These are phyloP conservation scores for Microctonus brassicae DNA, from an alignment of 2,888 invertebrate genomes.

Conservation along the genomic window DNA sequence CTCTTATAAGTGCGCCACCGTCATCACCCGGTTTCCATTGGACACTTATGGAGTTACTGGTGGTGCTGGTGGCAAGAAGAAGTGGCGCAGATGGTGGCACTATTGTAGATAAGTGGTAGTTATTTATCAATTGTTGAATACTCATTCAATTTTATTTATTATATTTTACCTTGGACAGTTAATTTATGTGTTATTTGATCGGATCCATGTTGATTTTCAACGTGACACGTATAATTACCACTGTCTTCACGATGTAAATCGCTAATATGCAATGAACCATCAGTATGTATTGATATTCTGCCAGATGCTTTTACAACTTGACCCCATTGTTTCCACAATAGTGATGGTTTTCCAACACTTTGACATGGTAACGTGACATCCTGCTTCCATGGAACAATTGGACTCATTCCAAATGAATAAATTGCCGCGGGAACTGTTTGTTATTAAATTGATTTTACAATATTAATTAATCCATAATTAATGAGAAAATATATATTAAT, in stretches of 20 bases:
- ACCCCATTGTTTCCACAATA: conserved; percentile 85
- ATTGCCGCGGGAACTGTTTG: conserved; percentile 69
- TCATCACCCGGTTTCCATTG: conserved; percentile 87
- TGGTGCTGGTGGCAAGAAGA: conserved; percentile 84
- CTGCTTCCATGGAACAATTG: conserved; percentile 84
- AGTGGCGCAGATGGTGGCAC: conserved; percentile 91
- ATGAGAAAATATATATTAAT: no score
- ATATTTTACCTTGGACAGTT: conserved; percentile 70
- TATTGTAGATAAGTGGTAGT: conserved; percentile 60
- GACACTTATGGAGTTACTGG: conserved; percentile 85
- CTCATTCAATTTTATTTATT: neutral
- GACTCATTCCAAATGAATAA: conserved; percentile 67
- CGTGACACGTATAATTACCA: conserved; percentile 90
- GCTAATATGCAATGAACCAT: conserved; percentile 83
- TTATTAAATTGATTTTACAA: neutral
- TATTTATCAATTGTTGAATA: neutral
- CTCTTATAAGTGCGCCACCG: conserved; percentile 76
- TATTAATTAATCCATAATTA: neutral
- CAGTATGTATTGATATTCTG: conserved; percentile 75
- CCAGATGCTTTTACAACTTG: conserved; percentile 79
- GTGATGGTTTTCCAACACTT: conserved; percentile 85
- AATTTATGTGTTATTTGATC: conserved; percentile 87
- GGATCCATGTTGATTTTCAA: conserved; percentile 86
- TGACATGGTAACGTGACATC: conserved; percentile 86
- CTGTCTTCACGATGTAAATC: conserved; percentile 86